phyloP scores from a whole-genome alignment of 2,797 vertebrate species.

The Sciurus vulgaris region DNA sequence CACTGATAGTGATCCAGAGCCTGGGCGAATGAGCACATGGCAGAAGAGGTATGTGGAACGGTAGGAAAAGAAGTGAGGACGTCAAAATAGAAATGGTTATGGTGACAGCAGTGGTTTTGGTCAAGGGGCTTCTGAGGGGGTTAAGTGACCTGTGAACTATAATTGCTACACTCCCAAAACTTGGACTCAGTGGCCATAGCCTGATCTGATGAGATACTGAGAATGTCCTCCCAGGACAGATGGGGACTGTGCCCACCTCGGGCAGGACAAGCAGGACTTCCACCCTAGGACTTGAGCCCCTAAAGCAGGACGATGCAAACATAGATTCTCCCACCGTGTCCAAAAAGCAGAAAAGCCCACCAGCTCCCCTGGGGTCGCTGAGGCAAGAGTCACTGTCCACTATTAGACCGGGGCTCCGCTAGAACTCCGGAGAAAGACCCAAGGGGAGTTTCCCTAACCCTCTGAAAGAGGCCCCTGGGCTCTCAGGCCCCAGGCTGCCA shows the following conservation, averaged over 20 bases:
- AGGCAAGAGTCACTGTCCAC: background rate
- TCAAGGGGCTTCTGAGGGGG: background rate
- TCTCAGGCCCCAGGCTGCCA: conserved; percentile 41
- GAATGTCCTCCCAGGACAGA: no score
- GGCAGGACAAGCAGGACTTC: background rate
- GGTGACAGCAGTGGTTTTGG: background rate
- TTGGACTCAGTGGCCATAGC: background rate
- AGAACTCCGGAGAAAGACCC: background rate
- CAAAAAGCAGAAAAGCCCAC: background rate
- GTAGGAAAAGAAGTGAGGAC: background rate
- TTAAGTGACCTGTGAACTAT: background rate
- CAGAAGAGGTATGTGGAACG: background rate
- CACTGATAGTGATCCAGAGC: fast-evolving
- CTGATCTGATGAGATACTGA: background rate
- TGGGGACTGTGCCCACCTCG: background rate
- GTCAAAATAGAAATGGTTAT: background rate
- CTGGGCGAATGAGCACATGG: no score
- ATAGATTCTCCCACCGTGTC: background rate
- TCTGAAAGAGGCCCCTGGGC: conserved; percentile 28
- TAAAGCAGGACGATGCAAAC: background rate
- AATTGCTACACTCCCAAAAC: background rate
- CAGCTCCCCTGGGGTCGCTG: no score
- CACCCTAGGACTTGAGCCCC: background rate
- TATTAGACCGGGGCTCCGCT: background rate
- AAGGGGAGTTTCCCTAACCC: background rate